Percentiles rank a stretch among this genome's conserved stretches.
phyloP scores from a whole-genome alignment of 2,797 vertebrate genomes.

The Tangara arthus region DNA sequence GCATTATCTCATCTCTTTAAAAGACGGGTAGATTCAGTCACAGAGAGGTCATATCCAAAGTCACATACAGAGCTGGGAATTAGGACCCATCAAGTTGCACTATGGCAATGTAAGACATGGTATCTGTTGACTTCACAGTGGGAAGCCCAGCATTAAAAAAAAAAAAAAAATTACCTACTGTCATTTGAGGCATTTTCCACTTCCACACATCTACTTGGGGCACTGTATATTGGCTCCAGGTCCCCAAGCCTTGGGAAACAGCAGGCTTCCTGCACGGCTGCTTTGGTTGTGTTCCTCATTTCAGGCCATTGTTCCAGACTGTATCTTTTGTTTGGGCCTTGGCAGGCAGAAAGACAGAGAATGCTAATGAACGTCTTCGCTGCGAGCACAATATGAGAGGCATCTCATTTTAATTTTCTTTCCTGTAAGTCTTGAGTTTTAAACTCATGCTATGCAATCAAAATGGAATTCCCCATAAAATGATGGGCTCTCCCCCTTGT shows the following conservation, averaged over 20 bases:
- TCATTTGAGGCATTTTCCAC: not conserved
- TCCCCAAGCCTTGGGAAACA: not conserved
- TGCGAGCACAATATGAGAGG: not conserved
- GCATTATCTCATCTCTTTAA: conserved; percentile 47
- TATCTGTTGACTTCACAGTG: not conserved
- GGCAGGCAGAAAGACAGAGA: conserved; percentile 56
- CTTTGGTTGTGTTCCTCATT: conserved; percentile 44
- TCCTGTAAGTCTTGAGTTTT: conserved; percentile 20
- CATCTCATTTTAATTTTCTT: conserved; percentile 43
- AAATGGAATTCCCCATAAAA: not conserved
- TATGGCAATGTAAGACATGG: not conserved
- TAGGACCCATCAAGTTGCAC: not conserved
- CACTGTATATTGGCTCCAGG: not conserved
- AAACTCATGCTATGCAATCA: not conserved
- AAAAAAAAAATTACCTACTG: not conserved
- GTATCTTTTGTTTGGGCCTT: conserved; percentile 62
- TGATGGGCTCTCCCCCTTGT: not conserved
- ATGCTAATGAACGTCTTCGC: conserved; percentile 33
- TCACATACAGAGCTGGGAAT: not conserved
- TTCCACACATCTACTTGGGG: not conserved
- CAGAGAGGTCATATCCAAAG: conserved; percentile 4
- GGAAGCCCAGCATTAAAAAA: not conserved
- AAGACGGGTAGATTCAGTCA: not conserved
- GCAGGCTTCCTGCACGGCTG: not conserved
- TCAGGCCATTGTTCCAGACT: conserved; percentile 52